Base-by-base conservation (phyloP, 2,113 vertebrate genomes). In the Dasyurus viverrinus region DNA sequence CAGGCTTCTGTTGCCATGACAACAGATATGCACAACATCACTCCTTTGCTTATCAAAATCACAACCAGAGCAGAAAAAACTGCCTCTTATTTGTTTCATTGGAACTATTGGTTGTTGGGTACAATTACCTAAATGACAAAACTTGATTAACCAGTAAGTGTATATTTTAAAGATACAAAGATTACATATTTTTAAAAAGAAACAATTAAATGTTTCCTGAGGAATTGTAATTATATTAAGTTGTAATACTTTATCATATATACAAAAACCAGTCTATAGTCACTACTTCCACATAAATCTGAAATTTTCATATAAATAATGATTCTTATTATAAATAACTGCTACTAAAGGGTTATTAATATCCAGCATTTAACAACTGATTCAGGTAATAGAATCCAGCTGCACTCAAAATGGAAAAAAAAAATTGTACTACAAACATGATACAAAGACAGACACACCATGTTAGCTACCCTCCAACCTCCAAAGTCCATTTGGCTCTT, bases 41-140 rank as follows among this genome's bases (percentile, higher is more conserved):
- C 98, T 99, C 98, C 98, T 98, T 97, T 97, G 98, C 98, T 99
- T 98, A 99, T 99, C 99, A 99, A 98, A 99, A 98, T 98, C 99
- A 99, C 97, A 98, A 98, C 97, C 97, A 97, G 95, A 97, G 98
- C 97, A 95, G 97, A 97, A 96, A 97, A 96, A 97, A 97, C 26
- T 95, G 84, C 94, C 92, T 97, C 97, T 96, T 98, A 95, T 95
- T 96, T 97, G 95, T 55, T 93, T 97, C 95, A 98, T 91, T 93
- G 89, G 96, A 93, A 93, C 96, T 91, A 93, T 92, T 94, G 97
- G 95, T 96, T 94, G 97, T 93, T 91, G 95, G 27, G 27, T 93
- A 91, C 92, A 93, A 96, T 55, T 95, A 94, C 93, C 90, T 60
- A 95, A 90, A 68, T 55, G 96, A 94, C 93, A 96, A 93, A 57